These are phyloP conservation scores for Cebidichthys violaceus DNA, from an alignment of 2,113 vertebrate genomes.

Conservation along the genomic window DNA sequence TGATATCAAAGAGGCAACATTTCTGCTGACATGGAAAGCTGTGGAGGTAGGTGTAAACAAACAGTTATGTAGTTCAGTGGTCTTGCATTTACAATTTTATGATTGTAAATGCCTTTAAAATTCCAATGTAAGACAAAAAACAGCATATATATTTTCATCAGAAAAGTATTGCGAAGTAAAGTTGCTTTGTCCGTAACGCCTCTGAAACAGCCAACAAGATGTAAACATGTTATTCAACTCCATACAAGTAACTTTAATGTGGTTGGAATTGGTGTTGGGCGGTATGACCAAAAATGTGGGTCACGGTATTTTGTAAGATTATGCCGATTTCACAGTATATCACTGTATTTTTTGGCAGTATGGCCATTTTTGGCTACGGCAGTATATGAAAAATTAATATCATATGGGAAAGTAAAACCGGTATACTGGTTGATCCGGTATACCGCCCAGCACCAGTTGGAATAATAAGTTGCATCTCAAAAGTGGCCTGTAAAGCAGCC, in stretches of 20 bases:
- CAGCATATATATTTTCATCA: not conserved
- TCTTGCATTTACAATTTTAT: not conserved
- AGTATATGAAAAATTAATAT: no score
- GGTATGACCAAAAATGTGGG: no score
- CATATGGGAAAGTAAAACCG: no score
- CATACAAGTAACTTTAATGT: conserved; percentile 11
- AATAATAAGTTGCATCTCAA: not conserved
- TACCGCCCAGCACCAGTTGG: no score
- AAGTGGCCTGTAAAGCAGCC: not conserved
- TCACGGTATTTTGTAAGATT: no score
- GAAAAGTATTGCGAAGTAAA: conserved; percentile 12
- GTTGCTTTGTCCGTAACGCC: not conserved
- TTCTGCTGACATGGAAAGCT: conserved; percentile 75
- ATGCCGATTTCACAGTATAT: no score
- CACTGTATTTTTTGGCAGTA: no score
- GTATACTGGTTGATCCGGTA: no score
- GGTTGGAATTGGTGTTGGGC: no score
- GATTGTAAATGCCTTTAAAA: not conserved
- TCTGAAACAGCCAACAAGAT: not conserved
- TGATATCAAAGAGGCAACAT: conserved; percentile 38
- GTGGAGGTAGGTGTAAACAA: conserved; percentile 70
- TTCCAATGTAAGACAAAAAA: not conserved
- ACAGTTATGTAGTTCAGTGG: not conserved
- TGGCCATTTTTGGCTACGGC: no score
- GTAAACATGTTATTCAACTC: not conserved